Evolutionary conservation across 2,797 vertebrate genomes (phyloP), one percentile per base, ranked within the genome.

Genomic region (Poliocrania exsul): DNA sequence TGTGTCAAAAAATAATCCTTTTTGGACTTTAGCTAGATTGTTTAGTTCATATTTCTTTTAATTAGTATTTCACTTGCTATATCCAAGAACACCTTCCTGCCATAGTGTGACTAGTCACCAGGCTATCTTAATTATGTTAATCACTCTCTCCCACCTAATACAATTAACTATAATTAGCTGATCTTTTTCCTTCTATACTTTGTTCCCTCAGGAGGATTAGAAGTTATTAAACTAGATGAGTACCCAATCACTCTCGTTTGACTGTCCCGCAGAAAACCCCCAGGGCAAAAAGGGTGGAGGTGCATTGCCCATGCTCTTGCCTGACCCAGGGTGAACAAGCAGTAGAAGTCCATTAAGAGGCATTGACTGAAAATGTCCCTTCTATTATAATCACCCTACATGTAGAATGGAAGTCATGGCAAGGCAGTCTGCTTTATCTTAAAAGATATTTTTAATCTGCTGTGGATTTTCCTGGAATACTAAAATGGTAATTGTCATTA

Each of bases 161-260:
- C 69, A 94, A 89, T 96, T 96, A 95, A 51, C 70, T 61, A 83
- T 95, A 96, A 97, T 96, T 95, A 96, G 81, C 26, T 81, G 51
- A 80, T 91, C 77, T 72, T 74, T 93, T 92, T 96, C 51, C 18
- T 96, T 75, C 72, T 82, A 62, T 86, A 73, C 33, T 95, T 77
- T 56, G n/a, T 29, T 69, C 24, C 61, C 61, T 28, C 60, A 26
- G n/a, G 79, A 75, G 77, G 67, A 92, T 93, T 85, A 86, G 29
- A 50, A 91, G 61, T 90, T 92, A 88, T 96, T 96, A 96, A 88
- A 90, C 20, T 46, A 82, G 65, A 82, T 54, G 65, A 94, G 67
- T 75, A 92, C 47, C 50, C 54, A 77, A 46, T 62, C 31, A 24
- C 10, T 89, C 72, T 87, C 38, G 4, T 35, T 25, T 42, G 56